A percentile compares a stretch with the other conserved stretches of the same genome.
These are phyloP conservation scores for Percopsis omiscomaycus DNA, from an alignment of 2,797 vertebrate genomes.

Conservation along the genomic window DNA sequence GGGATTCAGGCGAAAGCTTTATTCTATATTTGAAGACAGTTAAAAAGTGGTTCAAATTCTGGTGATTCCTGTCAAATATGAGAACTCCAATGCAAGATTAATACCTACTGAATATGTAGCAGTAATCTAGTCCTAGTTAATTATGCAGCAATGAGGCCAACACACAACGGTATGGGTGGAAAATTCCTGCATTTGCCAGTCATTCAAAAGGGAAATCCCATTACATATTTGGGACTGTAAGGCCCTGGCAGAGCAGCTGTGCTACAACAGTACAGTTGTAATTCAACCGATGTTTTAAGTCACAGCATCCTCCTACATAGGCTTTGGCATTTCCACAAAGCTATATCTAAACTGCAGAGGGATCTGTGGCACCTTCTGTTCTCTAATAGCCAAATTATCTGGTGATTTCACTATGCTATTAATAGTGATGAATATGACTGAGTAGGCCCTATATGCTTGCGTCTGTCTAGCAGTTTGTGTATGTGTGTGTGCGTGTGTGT, in stretches of 20 bases:
- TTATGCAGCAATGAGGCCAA: not conserved
- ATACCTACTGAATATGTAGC: no score
- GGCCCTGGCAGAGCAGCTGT: not conserved
- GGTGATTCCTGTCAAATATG: no score
- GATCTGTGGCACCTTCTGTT: constrained; percentile 21
- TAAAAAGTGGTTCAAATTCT: no score
- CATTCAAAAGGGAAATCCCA: not conserved
- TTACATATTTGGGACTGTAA: constrained; percentile 9
- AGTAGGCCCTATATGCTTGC: not conserved
- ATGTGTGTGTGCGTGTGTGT: constrained; percentile 19
- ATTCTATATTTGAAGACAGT: no score
- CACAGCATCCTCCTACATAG: not conserved
- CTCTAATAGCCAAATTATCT: constrained; percentile 40
- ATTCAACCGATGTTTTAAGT: not conserved
- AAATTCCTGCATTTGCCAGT: not conserved
- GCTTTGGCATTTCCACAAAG: constrained; percentile 33
- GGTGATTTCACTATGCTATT: constrained; percentile 62
- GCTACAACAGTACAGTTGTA: not conserved
- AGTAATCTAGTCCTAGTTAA: no score
- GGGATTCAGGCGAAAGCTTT: no score
- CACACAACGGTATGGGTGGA: not conserved
- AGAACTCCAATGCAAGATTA: no score
- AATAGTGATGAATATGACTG: constrained; percentile 47
- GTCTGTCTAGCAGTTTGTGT: constrained; percentile 4
- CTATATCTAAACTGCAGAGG: constrained; percentile 31